A percentile compares a stretch with the other conserved stretches of the same genome.
These are phyloP conservation scores for Phortica magna DNA, from an alignment of 2,888 invertebrate species.

Conservation along the genomic window DNA sequence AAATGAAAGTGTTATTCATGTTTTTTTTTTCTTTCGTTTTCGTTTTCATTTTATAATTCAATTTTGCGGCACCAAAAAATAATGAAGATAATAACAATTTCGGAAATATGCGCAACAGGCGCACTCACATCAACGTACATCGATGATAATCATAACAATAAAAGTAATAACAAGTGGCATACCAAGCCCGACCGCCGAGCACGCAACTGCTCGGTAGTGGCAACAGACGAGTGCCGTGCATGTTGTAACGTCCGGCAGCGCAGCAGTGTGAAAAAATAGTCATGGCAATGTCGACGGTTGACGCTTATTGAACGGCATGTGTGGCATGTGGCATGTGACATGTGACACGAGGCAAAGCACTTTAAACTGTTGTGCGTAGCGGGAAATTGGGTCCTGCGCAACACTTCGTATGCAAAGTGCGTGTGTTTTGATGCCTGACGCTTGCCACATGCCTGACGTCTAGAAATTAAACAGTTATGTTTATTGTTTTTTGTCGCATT, in stretches of 20 bases:
- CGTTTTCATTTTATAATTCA: constrained; percentile 29
- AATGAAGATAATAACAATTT: constrained; percentile 32
- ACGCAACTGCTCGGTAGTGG: not conserved
- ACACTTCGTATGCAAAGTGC: not conserved
- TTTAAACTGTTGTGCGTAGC: constrained; percentile 32
- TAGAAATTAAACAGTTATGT: no score
- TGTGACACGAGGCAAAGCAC: not conserved
- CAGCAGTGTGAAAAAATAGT: no score
- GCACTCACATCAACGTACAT: not conserved
- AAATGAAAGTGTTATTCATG: not conserved
- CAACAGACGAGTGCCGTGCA: not conserved
- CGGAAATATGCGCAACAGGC: constrained; percentile 20
- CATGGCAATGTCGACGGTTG: not conserved
- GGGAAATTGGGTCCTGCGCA: constrained; percentile 23
- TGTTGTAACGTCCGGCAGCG: no score
- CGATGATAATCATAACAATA: constrained; percentile 31
- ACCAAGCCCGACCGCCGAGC: not conserved
- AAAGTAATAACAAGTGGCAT: constrained; percentile 29
- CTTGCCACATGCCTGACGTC: not conserved
- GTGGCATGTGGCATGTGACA: not conserved
- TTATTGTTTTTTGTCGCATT: no score
- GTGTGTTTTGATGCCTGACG: not conserved
- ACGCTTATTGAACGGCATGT: constrained; percentile 8
- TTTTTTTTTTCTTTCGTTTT: no score
- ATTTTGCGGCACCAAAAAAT: constrained; percentile 24